Base-by-base conservation (phyloP, 2,888 invertebrate species). In the Diarsia rubi region DNA sequence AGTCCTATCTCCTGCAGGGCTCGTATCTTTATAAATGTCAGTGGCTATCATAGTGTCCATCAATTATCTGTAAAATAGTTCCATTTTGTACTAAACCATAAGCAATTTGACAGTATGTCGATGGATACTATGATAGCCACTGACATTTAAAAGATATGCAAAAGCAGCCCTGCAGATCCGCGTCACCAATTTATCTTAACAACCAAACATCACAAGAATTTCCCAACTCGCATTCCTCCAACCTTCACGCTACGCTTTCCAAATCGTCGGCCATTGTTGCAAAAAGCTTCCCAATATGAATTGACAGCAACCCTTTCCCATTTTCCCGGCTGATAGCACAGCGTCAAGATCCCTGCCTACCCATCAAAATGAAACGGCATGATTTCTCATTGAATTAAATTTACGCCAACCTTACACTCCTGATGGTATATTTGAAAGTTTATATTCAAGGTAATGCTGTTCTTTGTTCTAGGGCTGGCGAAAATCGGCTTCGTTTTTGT, bases 341-440 rank as follows among this genome's bases (percentile, higher is more conserved):
- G 14, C 31, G 12, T 57, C n/a, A 14, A 42, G 37, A 44, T 42
- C 31, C 59, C 68, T 64, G 45, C 47, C 31, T 57, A 54, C 57
- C 37, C 45, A 54, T 44, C 63, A 52, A 57, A 52, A 44, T 19
- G 24, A 31, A 75, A 75, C 60, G 31, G 66, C 68, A 84, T 59
- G 63, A 68, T 76, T 69, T 69, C 75, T 70, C 74, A 70, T 84
- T 78, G 73, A 85, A 82, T 77, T 78, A 69, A 82, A 78, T 74
- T 76, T 49, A 77, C 69, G 66, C 68, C 77, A 65, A 75, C 80
- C 78, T 82, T 69, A 79, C 60, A 73, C 74, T 69, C 27, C 37
- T 85, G 66, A 65, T 64, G 73, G 62, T 74, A 69, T 78, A 78
- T 69, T 85, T 78, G 70, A 80, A 83, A 86, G 73, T 83, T 81